Percentiles rank a stretch among this genome's conserved stretches.
Evolutionary conservation across 1,140 invertebrate species (phyloP).

Genomic region (Melitaea cinxia): DNA sequence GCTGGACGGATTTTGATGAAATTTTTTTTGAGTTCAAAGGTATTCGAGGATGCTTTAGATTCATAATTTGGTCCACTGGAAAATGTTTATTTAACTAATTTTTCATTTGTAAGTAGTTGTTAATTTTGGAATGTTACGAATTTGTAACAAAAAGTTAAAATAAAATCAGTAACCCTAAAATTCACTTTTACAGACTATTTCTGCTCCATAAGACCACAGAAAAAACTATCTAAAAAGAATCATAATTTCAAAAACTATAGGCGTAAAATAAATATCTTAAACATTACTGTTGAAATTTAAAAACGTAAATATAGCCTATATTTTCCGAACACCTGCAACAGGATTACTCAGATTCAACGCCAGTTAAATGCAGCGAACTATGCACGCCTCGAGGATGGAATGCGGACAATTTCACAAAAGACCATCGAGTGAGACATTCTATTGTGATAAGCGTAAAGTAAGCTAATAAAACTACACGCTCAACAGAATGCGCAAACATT

Average conservation of each 20-base stretch:
- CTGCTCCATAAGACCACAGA: no score
- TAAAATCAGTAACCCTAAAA: no score
- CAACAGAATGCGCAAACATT: slow-evolving; percentile 56
- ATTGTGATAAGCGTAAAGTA: slow-evolving; percentile 59
- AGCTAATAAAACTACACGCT: slow-evolving; percentile 67
- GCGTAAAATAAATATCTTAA: not conserved
- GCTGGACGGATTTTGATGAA: no score
- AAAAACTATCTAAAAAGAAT: not conserved
- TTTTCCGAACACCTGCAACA: slow-evolving; percentile 53
- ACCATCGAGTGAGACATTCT: slow-evolving; percentile 61
- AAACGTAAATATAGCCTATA: slow-evolving; percentile 41
- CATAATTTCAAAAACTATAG: not conserved
- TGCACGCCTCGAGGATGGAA: slow-evolving; percentile 55
- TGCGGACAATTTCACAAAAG: slow-evolving; percentile 70
- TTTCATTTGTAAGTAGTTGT: no score
- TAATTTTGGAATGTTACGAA: no score
- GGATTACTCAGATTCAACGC: slow-evolving; percentile 45
- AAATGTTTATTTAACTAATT: no score
- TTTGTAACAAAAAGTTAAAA: no score
- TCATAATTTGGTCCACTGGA: no score
- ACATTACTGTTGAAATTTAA: slow-evolving; percentile 1
- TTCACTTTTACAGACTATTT: no score
- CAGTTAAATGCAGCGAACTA: slow-evolving; percentile 56
- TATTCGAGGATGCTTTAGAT: no score
- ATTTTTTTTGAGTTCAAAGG: no score